Evolutionary conservation across 2,888 invertebrate species (phyloP).

Genomic region (Noctua fimbriata): DNA sequence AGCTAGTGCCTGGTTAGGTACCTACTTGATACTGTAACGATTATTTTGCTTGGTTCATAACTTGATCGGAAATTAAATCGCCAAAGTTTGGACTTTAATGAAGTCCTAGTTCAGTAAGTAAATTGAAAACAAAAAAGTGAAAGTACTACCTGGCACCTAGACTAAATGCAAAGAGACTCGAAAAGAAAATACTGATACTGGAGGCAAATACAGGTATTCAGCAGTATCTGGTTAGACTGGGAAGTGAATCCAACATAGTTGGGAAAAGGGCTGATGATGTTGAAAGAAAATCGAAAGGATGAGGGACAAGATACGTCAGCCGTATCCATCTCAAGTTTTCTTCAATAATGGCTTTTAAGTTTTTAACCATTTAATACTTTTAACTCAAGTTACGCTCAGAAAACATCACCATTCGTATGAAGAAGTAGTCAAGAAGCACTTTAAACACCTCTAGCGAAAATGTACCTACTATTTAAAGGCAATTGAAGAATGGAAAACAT

Average conservation of each 20-base stretch:
- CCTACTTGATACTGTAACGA: too few species aligned
- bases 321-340: not conserved
- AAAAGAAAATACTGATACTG: not conserved
- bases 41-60: not conserved
- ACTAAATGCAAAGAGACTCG: not conserved
- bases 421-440: conserved; percentile 7
- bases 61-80: not conserved
- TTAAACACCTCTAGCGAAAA: not conserved
- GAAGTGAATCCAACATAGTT: not conserved
- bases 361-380: too few species aligned
- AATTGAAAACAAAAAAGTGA: not conserved
- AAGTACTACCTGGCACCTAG: not conserved
- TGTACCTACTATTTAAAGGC: not conserved
- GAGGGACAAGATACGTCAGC: not conserved
- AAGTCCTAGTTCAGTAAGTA: not conserved
- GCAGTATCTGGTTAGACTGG: not conserved
- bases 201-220: too few species aligned
- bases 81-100: not conserved
- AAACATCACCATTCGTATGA: too few species aligned
- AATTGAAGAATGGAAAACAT: not conserved
- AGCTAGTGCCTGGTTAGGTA: not conserved
- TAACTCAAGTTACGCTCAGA: too few species aligned
- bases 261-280: not conserved
- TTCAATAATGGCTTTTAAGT: too few species aligned
- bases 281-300: not conserved